Evolutionary conservation across 92 coral and sea anemone species (phyloP), one percentile per base, ranked within the genome.

Genomic region (Heliopora coerulea): DNA sequence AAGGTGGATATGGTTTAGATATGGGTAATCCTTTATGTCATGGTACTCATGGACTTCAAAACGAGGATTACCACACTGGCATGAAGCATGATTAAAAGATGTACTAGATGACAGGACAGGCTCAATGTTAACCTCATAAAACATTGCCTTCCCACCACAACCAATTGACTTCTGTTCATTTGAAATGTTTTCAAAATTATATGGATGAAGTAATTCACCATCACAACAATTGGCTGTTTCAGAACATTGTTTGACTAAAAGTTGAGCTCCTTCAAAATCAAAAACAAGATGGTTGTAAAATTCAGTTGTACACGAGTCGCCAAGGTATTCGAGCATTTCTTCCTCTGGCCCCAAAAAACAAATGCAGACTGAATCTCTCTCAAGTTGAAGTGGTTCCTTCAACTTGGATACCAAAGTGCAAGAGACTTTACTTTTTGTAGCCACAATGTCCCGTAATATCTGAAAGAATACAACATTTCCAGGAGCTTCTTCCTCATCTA

Each of bases 1-100:
- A 19, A 52, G 18, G 3, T 26, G n/a, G 23, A 70, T 32, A n/a
- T 56, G 13, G 20, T 24, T 54, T 0, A 70, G 26, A 26, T 70
- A 58, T 0, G 60, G 27, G 58, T 70, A 70, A 3, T 31, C 21
- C 50, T 52, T 70, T 0, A 70, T 18, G 62, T 37, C 32, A 29
- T 3, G 30, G 42, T 18, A 54, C 49, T 70, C 49, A 25, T 33
- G 29, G 2, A 54, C 20, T 54, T 52, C 77, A 70, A 70, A 70
- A 32, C 49, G 63, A 7, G 77, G 77, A 26, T 70, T 42, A 14
- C 46, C 77, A 52, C 77, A 70, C 26, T 70, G 77, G 54, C 77
- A 70, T 10, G 77, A 70, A 11, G 77, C 77, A 54, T 70, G 77
- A 18, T 70, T 70, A 25, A 70, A 70, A 7, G 77, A 52, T n/a